A percentile compares a stretch with the other conserved stretches of the same genome.
These are phyloP conservation scores for Wasmannia auropunctata DNA, from an alignment of 1,140 invertebrate genomes.

Conservation along the genomic window DNA sequence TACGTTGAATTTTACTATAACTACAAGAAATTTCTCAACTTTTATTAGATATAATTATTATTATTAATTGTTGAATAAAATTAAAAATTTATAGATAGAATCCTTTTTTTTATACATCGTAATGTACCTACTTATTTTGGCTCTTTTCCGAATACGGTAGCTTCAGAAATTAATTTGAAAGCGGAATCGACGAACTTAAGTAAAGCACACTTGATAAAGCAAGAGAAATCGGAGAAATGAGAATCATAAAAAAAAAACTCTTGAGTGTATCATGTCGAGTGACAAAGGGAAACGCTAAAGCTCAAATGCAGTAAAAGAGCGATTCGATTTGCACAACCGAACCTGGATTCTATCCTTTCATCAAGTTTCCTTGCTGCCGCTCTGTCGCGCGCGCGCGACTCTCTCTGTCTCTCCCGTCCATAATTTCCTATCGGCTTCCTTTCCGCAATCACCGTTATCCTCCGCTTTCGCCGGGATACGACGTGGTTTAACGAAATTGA, in stretches of 20 bases:
- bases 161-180: not conserved
- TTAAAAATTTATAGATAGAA: not conserved
- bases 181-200: not conserved
- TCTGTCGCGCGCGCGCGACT: too few relatives aligned
- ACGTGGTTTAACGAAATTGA: constrained; percentile 37
- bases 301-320: constrained; percentile 59
- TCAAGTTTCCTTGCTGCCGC: constrained; percentile 30
- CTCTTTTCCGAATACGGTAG: not conserved
- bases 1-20: not conserved
- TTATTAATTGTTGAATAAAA: not conserved
- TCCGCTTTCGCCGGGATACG: not conserved
- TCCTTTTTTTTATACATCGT: not conserved
- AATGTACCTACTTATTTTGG: not conserved
- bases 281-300: constrained; percentile 7
- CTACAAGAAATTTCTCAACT: not conserved
- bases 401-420: constrained; percentile 26
- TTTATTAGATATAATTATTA: not conserved
- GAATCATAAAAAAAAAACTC: constrained; percentile 39
- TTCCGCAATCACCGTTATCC: constrained; percentile 15
- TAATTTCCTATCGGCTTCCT: constrained; percentile 57
- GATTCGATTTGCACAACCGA: constrained; percentile 64
- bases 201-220: constrained; percentile 28
- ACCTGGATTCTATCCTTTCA: constrained; percentile 40
- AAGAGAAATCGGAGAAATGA: constrained; percentile 31
- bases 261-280: constrained; percentile 14